Conservation (phyloP, 2,113 vertebrate species). For the Abramis brama region DNA sequence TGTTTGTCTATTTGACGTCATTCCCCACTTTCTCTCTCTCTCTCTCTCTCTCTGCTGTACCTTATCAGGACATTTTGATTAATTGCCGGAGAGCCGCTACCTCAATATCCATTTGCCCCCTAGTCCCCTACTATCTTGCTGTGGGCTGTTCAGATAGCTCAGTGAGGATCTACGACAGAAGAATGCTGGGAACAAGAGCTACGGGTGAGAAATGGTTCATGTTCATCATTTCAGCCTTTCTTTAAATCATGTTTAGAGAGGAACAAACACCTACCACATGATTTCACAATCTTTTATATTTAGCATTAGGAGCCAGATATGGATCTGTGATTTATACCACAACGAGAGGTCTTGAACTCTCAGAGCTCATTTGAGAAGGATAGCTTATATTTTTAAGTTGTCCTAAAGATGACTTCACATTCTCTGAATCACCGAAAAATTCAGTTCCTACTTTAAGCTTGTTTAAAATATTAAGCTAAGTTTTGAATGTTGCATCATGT, state of each 20-base stretch:
- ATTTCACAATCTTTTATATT: neutral
- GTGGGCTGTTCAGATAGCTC: conserved; percentile 99
- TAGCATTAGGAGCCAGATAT: neutral
- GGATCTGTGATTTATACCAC: neutral
- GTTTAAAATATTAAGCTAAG: too few species aligned
- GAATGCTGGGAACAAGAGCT: conserved; percentile 95
- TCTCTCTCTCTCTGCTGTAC: conserved; percentile 31
- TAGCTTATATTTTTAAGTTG: neutral
- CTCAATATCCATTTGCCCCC: conserved; percentile 93
- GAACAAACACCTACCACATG: neutral
- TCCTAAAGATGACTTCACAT: neutral
- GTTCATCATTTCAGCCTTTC: neutral
- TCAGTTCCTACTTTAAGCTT: neutral
- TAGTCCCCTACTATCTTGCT: conserved; percentile 93
- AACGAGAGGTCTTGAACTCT: neutral
- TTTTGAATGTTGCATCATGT: neutral
- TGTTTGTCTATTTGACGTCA: neutral
- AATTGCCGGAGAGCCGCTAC: conserved; percentile 96
- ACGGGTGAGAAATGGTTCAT: conserved; percentile 76
- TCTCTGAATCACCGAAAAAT: neutral
- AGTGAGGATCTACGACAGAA: conserved; percentile 94
- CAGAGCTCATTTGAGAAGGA: neutral
- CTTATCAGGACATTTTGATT: conserved; percentile 92
- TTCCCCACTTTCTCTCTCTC: neutral
- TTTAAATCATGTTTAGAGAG: neutral